Evolutionary conservation across 1,140 invertebrate genomes (phyloP), one percentile per base, ranked within the genome.

Genomic region (Trichoplusia ni): DNA sequence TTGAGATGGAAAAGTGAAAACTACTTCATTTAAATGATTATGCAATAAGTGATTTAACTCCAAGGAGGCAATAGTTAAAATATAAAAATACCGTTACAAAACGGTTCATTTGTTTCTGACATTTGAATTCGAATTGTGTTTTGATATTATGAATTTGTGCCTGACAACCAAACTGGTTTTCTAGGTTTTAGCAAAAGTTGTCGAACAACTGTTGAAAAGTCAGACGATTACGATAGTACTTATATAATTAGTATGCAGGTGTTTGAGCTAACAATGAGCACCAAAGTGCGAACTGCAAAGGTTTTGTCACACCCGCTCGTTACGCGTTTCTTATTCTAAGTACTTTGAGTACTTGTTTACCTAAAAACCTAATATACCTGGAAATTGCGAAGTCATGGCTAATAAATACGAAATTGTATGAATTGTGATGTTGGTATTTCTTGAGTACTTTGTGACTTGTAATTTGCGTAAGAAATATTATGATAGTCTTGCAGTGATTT

Each of bases 211-310:
- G 11, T 25, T 13, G 2, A 13, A 46, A 46, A 46, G 11, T 23
- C 14, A 16, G 25, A 16, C 13, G 44, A 31, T 47, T 47, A 47
- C 44, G 44, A 47, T 29, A 25, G 25, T 27, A 51, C 27, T 51
- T 51, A 35, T 29, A 33, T 29, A 51, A 51, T 51, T 51, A 49
- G 27, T 21, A 4, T 2, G 40, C 40, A 47, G 44, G 27, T 51
- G 29, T 51, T 51, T 51, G 16, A 6, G 1, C 14, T 51, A 19
- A 51, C 47, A 51, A 51, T 35, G 29, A 31, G 8, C 29, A 13
- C 2, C 2, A 7, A 16, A 19, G 29, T 33, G 29, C 9, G 47
- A 49, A 46, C n/a, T 25, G 2, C 14, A 33, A 49, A 27, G 46
- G 46, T 33, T 49, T 31, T 49, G 46, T 31, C 29, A 49, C 27